These are phyloP conservation scores for Lutraria lutraria DNA, from an alignment of 2,888 invertebrate species.

Conservation along the genomic window DNA sequence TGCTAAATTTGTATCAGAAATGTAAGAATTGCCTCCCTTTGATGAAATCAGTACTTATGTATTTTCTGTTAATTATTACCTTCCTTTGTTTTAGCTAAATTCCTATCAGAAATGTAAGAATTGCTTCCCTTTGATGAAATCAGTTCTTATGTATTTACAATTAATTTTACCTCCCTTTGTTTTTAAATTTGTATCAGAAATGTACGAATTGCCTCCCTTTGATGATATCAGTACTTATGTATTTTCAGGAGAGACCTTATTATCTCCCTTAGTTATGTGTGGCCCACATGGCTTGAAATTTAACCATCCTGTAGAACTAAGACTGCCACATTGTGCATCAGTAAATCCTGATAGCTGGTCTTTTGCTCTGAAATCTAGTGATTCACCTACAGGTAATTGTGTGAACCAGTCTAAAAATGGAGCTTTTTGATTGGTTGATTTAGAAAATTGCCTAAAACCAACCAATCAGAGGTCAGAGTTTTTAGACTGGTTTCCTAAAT, in stretches of 20 bases:
- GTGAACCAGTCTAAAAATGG: background rate
- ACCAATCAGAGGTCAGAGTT: background rate
- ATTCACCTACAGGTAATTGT: slow-evolving; percentile 83
- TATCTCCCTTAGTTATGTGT: slow-evolving; percentile 98
- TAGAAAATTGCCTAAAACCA: background rate
- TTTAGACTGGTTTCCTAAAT: background rate
- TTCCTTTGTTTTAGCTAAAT: slow-evolving; percentile 96
- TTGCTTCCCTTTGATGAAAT: too few species aligned
- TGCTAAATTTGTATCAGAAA: background rate
- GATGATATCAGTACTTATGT: background rate
- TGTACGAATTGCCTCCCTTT: background rate
- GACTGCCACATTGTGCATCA: slow-evolving; percentile 91
- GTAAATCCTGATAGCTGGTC: slow-evolving; percentile 88
- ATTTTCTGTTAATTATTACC: slow-evolving; percentile 95
- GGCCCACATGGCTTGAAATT: slow-evolving; percentile 97
- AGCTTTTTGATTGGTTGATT: background rate
- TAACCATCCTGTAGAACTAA: slow-evolving; percentile 94
- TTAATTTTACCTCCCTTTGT: background rate
- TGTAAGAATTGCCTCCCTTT: background rate
- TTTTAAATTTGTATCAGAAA: background rate
- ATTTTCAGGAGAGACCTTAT: slow-evolving; percentile 94
- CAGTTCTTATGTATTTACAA: too few species aligned
- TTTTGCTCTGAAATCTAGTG: slow-evolving; percentile 87
- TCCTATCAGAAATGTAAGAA: too few species aligned
- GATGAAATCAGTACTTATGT: background rate